phyloP scores from a whole-genome alignment of 1,140 invertebrate genomes.

The Pomacea maculata region DNA sequence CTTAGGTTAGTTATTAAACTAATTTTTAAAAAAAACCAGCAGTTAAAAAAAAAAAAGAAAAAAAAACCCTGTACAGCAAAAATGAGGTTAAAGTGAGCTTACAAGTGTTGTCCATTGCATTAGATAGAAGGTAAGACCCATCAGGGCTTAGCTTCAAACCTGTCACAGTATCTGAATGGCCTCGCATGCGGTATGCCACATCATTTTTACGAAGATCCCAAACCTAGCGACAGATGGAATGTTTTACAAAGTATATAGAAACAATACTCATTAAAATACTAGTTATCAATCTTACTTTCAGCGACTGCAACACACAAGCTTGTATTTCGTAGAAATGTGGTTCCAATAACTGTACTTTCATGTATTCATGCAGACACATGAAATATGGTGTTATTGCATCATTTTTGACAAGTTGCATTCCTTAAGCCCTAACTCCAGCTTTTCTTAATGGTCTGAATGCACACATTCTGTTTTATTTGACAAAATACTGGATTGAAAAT shows the following conservation, averaged over 20 bases:
- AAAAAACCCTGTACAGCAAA: neutral
- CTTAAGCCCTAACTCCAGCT: neutral
- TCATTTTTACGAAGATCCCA: constrained; percentile 96
- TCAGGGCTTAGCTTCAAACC: constrained; percentile 92
- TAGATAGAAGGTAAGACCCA: constrained; percentile 92
- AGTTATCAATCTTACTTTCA: too few relatives aligned
- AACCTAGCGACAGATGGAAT: constrained; percentile 66
- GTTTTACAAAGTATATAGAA: too few relatives aligned
- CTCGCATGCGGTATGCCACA: constrained; percentile 84
- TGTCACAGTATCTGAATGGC: constrained; percentile 94
- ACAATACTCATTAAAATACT: too few relatives aligned
- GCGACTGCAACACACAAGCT: too few relatives aligned
- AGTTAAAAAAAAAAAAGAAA: neutral
- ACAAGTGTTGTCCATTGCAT: constrained; percentile 95
- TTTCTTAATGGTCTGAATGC: neutral
- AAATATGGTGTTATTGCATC: too few relatives aligned
- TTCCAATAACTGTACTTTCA: too few relatives aligned
- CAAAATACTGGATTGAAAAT: neutral
- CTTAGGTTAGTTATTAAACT: neutral
- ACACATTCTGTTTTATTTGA: neutral
- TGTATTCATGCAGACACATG: too few relatives aligned
- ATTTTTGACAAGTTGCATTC: too few relatives aligned
- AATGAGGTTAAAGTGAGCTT: constrained; percentile 13
- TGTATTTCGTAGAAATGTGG: too few relatives aligned
- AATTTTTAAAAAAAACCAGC: neutral